Evolutionary conservation across 2,797 vertebrate species (phyloP), one percentile per base, ranked within the genome.

Genomic region (Tauraco hartlaubi): DNA sequence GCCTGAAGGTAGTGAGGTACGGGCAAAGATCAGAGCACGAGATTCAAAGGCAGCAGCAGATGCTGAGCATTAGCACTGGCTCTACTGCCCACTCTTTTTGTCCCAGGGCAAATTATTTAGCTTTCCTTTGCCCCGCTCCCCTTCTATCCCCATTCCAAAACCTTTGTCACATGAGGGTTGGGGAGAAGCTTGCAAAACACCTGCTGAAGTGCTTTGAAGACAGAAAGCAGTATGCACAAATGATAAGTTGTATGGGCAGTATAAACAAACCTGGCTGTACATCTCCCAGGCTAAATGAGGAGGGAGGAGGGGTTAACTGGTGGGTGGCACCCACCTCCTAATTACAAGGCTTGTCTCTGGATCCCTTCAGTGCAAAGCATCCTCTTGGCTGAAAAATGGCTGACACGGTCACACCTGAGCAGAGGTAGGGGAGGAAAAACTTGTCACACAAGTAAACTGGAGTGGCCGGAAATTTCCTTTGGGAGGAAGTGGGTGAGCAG

Each of bases 161-260:
- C 49, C 35, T 76, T 68, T 77, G 84, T 75, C 88, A 74, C 29
- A 28, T 17, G 33, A 62, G 58, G 37, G 31, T 5, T 62, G 15
- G 48, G 33, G 39, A 93, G 79, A 72, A 90, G 80, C 62, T 95
- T 80, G 49, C 75, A 31, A 85, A 94, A 80, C 15, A 6, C 72
- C 56, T 80, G 73, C 82, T 43, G 64, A 83, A 93, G 64, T 28
- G 56, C 89, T 94, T 67, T 91, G 72, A 93, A 88, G 93, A 37
- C 2, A 2, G 64, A 81, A 69, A 92, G 61, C 39, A 62, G 7
- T 44, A 44, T 5, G 43, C 52, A 63, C 55, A 85, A 76, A 79
- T 74, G 56, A 35, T 81, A 88, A 88, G 37, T 22, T 75, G 63
- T 25, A 78, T 3, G 3, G 33, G 63, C 77, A 84, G 12, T 19